phyloP scores from a whole-genome alignment of 2,888 invertebrate genomes.

The Diarsia mendica region DNA sequence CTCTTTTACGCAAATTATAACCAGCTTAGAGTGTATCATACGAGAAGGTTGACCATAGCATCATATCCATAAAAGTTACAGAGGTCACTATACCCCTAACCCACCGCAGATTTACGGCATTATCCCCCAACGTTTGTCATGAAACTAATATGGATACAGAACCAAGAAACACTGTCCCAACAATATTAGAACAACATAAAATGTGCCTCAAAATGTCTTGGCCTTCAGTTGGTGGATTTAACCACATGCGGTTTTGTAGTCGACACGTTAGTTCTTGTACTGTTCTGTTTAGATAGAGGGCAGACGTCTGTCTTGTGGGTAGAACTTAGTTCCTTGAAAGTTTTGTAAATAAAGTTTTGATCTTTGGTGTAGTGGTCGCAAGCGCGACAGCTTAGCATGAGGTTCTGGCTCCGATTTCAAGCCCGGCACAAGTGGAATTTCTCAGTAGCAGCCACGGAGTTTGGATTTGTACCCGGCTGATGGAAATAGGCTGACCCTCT shows the following conservation, averaged over 20 bases:
- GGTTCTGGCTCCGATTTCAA: too few species aligned
- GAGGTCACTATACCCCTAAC: not conserved
- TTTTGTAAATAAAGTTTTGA: not conserved
- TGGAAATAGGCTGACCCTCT: too few species aligned
- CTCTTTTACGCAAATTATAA: not conserved
- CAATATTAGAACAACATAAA: conserved; percentile 30
- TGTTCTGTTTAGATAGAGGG: conserved; percentile 4
- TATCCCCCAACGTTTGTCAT: not conserved
- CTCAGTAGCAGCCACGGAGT: too few species aligned
- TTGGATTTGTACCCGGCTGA: too few species aligned
- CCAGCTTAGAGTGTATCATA: not conserved
- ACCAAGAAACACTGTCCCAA: conserved; percentile 20
- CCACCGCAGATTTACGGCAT: conserved; percentile 12
- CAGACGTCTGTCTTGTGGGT: not conserved
- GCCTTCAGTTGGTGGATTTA: conserved; percentile 37
- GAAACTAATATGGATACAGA: conserved; percentile 33
- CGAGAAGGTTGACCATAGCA: not conserved
- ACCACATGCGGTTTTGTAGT: conserved; percentile 42
- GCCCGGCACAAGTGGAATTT: too few species aligned
- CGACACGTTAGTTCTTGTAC: conserved; percentile 26
- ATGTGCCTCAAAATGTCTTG: conserved; percentile 49
- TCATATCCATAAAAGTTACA: conserved; percentile 14
- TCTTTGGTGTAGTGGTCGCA: too few species aligned
- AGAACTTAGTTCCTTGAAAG: conserved; percentile 11
- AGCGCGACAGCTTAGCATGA: too few species aligned